Base-by-base conservation (phyloP, 1,140 invertebrate genomes). In the Drosophila punjabiensis region DNA sequence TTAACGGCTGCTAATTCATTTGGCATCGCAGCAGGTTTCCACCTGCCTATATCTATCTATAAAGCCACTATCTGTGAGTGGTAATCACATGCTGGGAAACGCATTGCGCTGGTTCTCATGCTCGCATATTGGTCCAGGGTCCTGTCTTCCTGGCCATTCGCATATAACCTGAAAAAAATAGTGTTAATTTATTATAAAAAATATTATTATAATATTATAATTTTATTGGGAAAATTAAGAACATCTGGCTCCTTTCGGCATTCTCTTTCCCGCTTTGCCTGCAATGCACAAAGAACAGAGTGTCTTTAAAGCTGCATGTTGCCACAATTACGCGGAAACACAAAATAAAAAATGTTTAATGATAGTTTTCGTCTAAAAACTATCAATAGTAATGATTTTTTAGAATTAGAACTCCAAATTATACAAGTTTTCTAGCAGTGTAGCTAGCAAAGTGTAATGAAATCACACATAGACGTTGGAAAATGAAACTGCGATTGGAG, bases 11-110 rank as follows among this genome's bases (percentile, higher is more conserved):
- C 85, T 84, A 89, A 89, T 89, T 89, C 85, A 89, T 79, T 89
- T 89, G 81, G 81, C 81, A 39, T 84, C 85, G 48, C 86, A 89
- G 81, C 86, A 89, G 85, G 85, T 85, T 85, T 88, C 85, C 69
- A 74, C 52, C 55, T 47, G 52, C 66, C 50, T 60, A 37, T 64
- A 73, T 50, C 70, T 69, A 62, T 52, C 24, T 28, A 52, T 30
- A 52, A 48, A 48, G 37, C 10, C 43, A 56, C 68, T 89, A 89
- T 89, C 86, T 82, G 79, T 74, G 76, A 90, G 82, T 89, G 79
- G 86, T 89, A 89, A 90, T 90, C 86, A 35, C 52, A 80, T 55
- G 82, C 86, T 82, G 79, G 53, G 81, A 89, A 56, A 76, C 78
- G 69, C 78, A 82, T 55, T 82, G 65, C 80, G 70, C 71, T 81